Evolutionary conservation across 2,888 invertebrate species (phyloP), one percentile per base, ranked within the genome.

Genomic region (Apoda limacodes): DNA sequence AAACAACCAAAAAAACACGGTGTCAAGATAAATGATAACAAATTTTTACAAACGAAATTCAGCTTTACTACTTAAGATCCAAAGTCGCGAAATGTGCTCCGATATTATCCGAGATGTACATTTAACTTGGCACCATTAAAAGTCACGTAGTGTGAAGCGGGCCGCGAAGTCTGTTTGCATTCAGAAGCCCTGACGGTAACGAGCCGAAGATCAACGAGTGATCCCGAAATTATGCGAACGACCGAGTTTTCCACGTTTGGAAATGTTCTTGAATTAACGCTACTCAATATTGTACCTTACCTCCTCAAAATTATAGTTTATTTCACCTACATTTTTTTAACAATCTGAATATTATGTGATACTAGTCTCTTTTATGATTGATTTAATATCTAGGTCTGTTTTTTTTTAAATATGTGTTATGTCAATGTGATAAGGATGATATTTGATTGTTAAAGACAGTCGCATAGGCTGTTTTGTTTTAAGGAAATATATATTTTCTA

Each of bases 201-300:
- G 49, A 55, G 46, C 37, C 49, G 50, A 50, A 48, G 46, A 49
- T 41, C 46, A 42, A 44, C 52, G 55, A 54, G 40, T 39, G 40
- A 38, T 39, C 39, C 45, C 60, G 53, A 58, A 51, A 50, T 50
- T 52, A 37, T 46, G 37, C 50, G 52, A 52, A 34, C 37, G 25
- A 31, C 23, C 7, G n/a, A n/a, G 42, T 52, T 55, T 55, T 52
- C 50, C 53, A 56, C 54, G 55, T 55, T 33, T 40, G 45, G 46
- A 50, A 48, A 37, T 43, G 38, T 34, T 45, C 34, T 28, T 36
- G 47, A 59, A 34, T 39, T n/a, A n/a, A n/a, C n/a, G n/a, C n/a
- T n/a, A n/a, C n/a, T n/a, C n/a, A n/a, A n/a, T n/a, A n/a, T n/a
- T n/a, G n/a, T n/a, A n/a, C n/a, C n/a, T n/a, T n/a, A n/a, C n/a